A percentile compares a stretch with the other conserved stretches of the same genome.
Evolutionary conservation across 2,113 vertebrate genomes (phyloP).

Genomic region (Cheilinus undulatus): DNA sequence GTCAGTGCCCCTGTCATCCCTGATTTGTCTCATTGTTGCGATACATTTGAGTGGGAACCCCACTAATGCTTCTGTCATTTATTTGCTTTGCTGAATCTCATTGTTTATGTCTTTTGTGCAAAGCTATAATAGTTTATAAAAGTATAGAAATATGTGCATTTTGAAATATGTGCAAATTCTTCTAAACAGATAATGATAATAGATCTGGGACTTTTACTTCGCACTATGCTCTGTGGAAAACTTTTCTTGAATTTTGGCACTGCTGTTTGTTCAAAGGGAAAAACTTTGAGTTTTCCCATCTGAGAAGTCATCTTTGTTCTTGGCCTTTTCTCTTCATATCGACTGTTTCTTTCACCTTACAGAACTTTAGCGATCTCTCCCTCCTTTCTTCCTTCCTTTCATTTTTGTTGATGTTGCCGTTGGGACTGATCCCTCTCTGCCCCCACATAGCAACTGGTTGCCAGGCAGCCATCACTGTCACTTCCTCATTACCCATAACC

Average conservation of each 20-base stretch:
- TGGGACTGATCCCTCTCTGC: constrained; percentile 70
- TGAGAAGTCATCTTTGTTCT: constrained; percentile 25
- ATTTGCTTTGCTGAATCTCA: too few relatives aligned
- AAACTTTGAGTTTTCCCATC: not conserved
- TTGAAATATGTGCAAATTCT: too few relatives aligned
- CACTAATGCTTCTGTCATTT: too few relatives aligned
- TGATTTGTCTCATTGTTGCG: too few relatives aligned
- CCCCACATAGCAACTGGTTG: constrained; percentile 79
- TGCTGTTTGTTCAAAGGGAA: constrained; percentile 15
- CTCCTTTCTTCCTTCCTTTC: constrained; percentile 52
- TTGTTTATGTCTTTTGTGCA: too few relatives aligned
- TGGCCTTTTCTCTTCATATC: constrained; percentile 32
- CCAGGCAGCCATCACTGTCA: constrained; percentile 82
- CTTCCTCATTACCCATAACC: constrained; percentile 81
- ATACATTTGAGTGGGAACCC: too few relatives aligned
- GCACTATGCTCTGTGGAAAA: not conserved
- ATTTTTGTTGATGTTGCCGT: constrained; percentile 76
- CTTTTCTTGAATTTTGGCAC: not conserved
- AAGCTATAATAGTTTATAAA: too few relatives aligned
- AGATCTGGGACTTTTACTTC: not conserved
- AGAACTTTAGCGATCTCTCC: constrained; percentile 46
- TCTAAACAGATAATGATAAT: not conserved
- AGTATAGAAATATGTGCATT: too few relatives aligned
- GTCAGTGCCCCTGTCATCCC: too few relatives aligned
- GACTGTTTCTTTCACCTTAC: constrained; percentile 54